Evolutionary conservation across 2,888 invertebrate species (phyloP).

Genomic region (Drepana falcataria): DNA sequence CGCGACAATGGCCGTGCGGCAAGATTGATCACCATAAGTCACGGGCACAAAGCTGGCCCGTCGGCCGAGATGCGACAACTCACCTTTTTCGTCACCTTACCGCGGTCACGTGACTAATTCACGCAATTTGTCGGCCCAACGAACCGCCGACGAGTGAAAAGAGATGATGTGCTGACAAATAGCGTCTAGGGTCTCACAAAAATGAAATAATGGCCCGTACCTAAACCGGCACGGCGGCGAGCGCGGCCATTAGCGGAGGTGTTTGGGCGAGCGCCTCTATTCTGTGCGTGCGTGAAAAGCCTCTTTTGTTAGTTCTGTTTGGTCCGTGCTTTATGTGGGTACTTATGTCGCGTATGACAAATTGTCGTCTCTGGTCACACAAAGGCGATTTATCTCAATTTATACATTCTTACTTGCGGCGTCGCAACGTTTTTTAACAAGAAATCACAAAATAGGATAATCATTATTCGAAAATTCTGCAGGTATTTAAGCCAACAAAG

Average conservation of each 20-base stretch:
- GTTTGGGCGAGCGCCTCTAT: constrained; percentile 76
- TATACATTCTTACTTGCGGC: constrained; percentile 29
- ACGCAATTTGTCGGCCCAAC: constrained; percentile 73
- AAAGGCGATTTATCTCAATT: constrained; percentile 59
- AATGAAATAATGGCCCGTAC: constrained; percentile 75
- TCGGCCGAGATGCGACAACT: constrained; percentile 54
- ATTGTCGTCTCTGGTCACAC: constrained; percentile 56
- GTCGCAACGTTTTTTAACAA: constrained; percentile 14
- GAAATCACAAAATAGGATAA: constrained; percentile 18
- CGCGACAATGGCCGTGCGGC: constrained; percentile 50
- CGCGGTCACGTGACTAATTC: constrained; percentile 73
- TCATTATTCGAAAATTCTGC: constrained; percentile 10
- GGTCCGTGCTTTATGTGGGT: constrained; percentile 70
- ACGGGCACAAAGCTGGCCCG: constrained; percentile 44
- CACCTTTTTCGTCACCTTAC: constrained; percentile 77
- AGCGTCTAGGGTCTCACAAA: constrained; percentile 73
- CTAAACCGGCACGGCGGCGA: constrained; percentile 67
- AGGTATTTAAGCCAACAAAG: constrained; percentile 11
- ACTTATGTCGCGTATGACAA: constrained; percentile 73
- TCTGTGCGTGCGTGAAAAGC: constrained; percentile 73
- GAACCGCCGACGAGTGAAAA: constrained; percentile 67
- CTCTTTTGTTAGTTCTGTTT: constrained; percentile 71
- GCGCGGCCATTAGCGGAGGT: constrained; percentile 72
- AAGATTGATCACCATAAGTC: constrained; percentile 67
- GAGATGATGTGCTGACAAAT: constrained; percentile 76